A percentile compares a stretch with the other conserved stretches of the same genome.
These are phyloP conservation scores for Bhutanitis thaidina DNA, from an alignment of 2,888 invertebrate genomes.

Conservation along the genomic window DNA sequence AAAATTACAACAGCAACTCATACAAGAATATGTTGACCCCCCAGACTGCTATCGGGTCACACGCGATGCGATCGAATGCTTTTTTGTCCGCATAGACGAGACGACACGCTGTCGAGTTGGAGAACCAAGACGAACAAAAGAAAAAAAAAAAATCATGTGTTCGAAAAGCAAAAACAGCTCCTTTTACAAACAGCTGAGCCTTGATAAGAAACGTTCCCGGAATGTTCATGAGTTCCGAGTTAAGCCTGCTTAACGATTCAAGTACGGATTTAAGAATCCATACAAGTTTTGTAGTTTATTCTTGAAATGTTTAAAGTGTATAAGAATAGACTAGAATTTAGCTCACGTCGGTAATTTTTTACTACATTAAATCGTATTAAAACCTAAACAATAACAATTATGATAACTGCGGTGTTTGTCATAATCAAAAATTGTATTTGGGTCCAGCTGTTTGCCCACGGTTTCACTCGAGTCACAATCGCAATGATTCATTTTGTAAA, in stretches of 20 bases:
- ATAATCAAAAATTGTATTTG: too few relatives aligned
- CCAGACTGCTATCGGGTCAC: slow-evolving; percentile 56
- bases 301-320: too few relatives aligned
- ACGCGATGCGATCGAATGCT: slow-evolving; percentile 50
- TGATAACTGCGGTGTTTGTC: too few relatives aligned
- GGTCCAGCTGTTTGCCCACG: too few relatives aligned
- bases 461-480: too few relatives aligned
- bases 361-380: too few relatives aligned
- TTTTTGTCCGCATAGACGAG: slow-evolving; percentile 49
- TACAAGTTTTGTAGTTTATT: neutral
- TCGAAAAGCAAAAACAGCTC: slow-evolving; percentile 43
- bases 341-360: too few relatives aligned
- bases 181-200: slow-evolving; percentile 65
- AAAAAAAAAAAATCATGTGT: slow-evolving; percentile 52
- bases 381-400: too few relatives aligned
- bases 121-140: slow-evolving; percentile 19
- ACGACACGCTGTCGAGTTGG: slow-evolving; percentile 33
- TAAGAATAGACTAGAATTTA: too few relatives aligned
- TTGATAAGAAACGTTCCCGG: slow-evolving; percentile 35
- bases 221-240: slow-evolving; percentile 6
- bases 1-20: slow-evolving; percentile 10
- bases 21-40: slow-evolving; percentile 46
- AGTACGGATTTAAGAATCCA: neutral
- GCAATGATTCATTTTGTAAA: too few relatives aligned
- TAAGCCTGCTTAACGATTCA: neutral